phyloP scores from a whole-genome alignment of 2,113 vertebrate genomes.

The Microcebus murinus region DNA sequence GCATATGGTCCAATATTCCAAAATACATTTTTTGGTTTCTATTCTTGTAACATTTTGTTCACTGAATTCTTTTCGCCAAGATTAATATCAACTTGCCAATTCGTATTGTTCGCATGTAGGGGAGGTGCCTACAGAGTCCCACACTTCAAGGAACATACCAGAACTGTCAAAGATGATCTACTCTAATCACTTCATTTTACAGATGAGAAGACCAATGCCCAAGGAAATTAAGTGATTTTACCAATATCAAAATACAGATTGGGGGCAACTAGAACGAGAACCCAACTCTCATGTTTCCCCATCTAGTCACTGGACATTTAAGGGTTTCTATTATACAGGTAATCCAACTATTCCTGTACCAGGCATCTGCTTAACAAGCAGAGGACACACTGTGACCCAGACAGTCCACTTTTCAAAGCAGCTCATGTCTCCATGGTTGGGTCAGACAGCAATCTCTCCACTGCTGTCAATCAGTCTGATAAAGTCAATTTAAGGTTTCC shows the following conservation, averaged over 20 bases:
- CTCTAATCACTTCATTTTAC: background rate
- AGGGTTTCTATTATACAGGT: slow-evolving; percentile 3
- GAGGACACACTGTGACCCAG: background rate
- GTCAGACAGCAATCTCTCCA: background rate
- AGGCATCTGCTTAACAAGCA: background rate
- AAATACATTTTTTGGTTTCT: slow-evolving; percentile 39
- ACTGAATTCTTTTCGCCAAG: slow-evolving; percentile 29
- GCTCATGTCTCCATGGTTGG: background rate
- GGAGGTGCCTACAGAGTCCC: background rate
- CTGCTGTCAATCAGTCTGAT: background rate
- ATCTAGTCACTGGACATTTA: background rate
- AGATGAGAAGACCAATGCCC: background rate
- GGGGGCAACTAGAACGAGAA: background rate
- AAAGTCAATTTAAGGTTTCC: background rate
- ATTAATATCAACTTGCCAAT: background rate
- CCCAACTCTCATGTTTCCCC: background rate
- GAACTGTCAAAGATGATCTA: background rate
- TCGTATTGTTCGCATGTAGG: background rate
- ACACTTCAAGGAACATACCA: background rate
- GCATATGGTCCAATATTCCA: background rate
- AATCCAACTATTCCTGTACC: background rate
- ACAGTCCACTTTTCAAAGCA: slow-evolving; percentile 41
- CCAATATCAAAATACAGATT: background rate
- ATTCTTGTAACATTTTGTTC: slow-evolving; percentile 22
- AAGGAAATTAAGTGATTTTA: background rate